Conservation (phyloP, 92 coral and sea anemone species). For the Palythoa heliodiscus region DNA sequence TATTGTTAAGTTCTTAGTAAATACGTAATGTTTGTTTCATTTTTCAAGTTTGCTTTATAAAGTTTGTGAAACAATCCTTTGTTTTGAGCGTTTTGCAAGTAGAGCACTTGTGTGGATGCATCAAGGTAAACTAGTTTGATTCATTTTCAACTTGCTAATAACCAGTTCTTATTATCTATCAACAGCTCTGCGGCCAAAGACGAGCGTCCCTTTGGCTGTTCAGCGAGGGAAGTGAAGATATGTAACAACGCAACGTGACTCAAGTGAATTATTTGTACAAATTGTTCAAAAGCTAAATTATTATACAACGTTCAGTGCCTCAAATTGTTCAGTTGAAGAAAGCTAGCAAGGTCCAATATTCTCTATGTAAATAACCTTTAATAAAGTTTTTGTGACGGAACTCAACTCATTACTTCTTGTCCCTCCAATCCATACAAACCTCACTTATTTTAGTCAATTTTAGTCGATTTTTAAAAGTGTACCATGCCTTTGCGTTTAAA, state of each 20-base stretch:
- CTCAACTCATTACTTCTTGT: too few species aligned
- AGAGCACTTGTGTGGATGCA: not conserved
- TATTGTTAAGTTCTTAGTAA: too few species aligned
- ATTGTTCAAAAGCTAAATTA: conserved; percentile 18
- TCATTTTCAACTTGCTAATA: too few species aligned
- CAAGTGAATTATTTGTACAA: not conserved
- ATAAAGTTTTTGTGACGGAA: not conserved
- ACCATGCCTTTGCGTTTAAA: too few species aligned
- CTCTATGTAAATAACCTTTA: not conserved
- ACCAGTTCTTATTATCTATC: not conserved
- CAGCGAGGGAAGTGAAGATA: conserved; percentile 53
- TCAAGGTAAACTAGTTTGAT: not conserved
- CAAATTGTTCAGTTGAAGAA: not conserved
- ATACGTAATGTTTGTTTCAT: too few species aligned
- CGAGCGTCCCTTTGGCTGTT: conserved; percentile 73
- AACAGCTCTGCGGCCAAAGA: conserved; percentile 91
- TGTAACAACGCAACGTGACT: not conserved
- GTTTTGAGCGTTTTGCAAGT: too few species aligned
- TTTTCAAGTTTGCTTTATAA: too few species aligned
- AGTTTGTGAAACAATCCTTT: too few species aligned
- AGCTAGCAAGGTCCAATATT: not conserved
- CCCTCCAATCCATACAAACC: too few species aligned
- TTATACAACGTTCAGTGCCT: not conserved
- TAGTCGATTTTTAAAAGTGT: too few species aligned
- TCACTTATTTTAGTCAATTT: too few species aligned